These are phyloP conservation scores for Phalangium opilio DNA, from an alignment of 2,888 invertebrate genomes.

Conservation along the genomic window DNA sequence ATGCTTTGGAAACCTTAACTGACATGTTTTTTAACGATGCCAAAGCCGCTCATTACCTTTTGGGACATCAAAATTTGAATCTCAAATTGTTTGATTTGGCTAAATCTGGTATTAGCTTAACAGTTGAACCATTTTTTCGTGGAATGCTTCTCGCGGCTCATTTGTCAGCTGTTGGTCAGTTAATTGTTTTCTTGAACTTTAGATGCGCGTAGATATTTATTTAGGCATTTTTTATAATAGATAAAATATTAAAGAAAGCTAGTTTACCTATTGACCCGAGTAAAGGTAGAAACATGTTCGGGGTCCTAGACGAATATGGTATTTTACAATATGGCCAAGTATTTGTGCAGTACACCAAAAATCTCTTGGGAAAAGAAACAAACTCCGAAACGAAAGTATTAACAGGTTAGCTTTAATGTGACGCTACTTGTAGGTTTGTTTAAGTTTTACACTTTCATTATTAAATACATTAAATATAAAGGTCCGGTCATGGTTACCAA, in stretches of 20 bases:
- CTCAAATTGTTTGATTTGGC: constrained; percentile 8
- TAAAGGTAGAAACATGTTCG: constrained; percentile 22
- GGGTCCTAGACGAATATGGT: constrained; percentile 23
- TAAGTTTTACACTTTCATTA: too few relatives aligned
- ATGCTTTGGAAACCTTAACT: constrained; percentile 10
- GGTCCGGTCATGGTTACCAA: constrained; percentile 29
- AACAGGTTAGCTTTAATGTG: too few relatives aligned
- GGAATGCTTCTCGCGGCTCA: constrained; percentile 8
- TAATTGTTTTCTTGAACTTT: too few relatives aligned
- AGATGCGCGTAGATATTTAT: too few relatives aligned
- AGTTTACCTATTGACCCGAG: background rate
- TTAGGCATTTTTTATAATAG: too few relatives aligned
- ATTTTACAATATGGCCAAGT: constrained; percentile 23
- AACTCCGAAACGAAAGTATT: too few relatives aligned
- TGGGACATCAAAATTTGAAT: background rate
- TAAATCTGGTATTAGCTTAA: constrained; percentile 10
- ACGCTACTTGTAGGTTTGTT: too few relatives aligned
- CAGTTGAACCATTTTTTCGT: constrained; percentile 18
- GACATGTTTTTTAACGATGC: constrained; percentile 10
- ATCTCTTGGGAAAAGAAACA: too few relatives aligned
- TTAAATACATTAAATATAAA: background rate
- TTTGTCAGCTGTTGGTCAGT: too few relatives aligned
- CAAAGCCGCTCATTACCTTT: constrained; percentile 8
- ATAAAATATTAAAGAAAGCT: too few relatives aligned
- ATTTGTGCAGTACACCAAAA: constrained; percentile 21